Percentiles rank a stretch among this genome's conserved stretches.
phyloP scores from a whole-genome alignment of 30 jellyfish, hydroid and myxozoan species.

The Hydra vulgaris region DNA sequence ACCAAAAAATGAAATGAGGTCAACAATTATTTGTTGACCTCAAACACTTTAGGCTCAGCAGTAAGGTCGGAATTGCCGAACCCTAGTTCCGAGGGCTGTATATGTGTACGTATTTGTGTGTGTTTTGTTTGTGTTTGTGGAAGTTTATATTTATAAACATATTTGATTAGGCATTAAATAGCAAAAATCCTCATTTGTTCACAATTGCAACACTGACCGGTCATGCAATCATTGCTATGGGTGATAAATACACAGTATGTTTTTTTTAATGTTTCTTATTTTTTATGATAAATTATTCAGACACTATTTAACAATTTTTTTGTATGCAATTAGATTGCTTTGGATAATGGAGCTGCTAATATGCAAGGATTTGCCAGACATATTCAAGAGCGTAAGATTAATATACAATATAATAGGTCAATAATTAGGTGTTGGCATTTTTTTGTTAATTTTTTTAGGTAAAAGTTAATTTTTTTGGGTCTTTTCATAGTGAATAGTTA shows the following conservation, averaged over 20 bases:
- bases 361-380: slow-evolving; percentile 51
- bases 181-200: slow-evolving; percentile 78
- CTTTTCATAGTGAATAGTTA: too few species aligned
- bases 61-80: too few species aligned
- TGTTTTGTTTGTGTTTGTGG: not conserved
- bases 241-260: slow-evolving; percentile 62
- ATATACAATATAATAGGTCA: not conserved
- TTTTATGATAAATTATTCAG: not conserved
- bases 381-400: slow-evolving; percentile 51
- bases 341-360: slow-evolving; percentile 92
- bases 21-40: too few species aligned
- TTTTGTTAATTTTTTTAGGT: too few species aligned
- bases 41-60: too few species aligned
- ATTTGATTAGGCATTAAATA: slow-evolving; percentile 50
- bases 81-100: too few species aligned
- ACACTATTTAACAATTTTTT: not conserved
- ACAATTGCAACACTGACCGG: slow-evolving; percentile 96
- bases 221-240: slow-evolving; percentile 78
- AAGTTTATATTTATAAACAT: too few species aligned
- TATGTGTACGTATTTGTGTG: not conserved
- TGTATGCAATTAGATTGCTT: slow-evolving; percentile 27
- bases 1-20: too few species aligned
- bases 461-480: too few species aligned
- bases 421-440: not conserved
- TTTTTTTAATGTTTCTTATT: not conserved